These are phyloP conservation scores for Megastigmus dorsalis DNA, from an alignment of 2,888 invertebrate genomes.

Conservation along the genomic window DNA sequence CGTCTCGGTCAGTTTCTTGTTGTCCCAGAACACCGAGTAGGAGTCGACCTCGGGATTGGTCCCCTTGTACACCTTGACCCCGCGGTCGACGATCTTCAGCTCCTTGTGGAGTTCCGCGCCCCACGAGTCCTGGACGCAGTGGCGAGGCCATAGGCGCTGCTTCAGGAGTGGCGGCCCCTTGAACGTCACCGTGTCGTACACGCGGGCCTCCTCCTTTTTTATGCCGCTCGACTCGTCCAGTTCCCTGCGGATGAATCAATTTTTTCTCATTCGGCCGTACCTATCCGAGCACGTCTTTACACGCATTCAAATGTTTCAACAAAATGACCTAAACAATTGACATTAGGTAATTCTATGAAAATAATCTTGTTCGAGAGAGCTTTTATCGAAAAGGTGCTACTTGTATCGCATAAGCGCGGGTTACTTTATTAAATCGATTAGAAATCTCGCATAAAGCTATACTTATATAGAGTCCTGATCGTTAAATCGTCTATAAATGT, in stretches of 20 bases:
- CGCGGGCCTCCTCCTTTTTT: slow-evolving; percentile 81
- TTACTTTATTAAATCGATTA: too few species aligned
- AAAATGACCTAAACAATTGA: too few species aligned
- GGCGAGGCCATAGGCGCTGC: slow-evolving; percentile 95
- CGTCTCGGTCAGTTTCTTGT: slow-evolving; percentile 92
- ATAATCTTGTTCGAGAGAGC: too few species aligned
- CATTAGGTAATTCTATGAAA: too few species aligned
- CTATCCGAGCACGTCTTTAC: too few species aligned
- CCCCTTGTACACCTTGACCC: slow-evolving; percentile 91
- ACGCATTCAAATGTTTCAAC: too few species aligned
- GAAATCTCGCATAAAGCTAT: too few species aligned
- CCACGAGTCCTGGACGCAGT: slow-evolving; percentile 97
- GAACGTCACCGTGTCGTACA: slow-evolving; percentile 95
- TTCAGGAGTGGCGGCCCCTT: slow-evolving; percentile 89
- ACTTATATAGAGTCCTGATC: too few species aligned
- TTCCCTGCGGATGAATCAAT: slow-evolving; percentile 61
- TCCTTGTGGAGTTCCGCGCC: slow-evolving; percentile 95
- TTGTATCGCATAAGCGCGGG: too few species aligned
- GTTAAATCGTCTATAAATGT: too few species aligned
- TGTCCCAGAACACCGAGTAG: slow-evolving; percentile 99
- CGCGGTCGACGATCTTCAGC: slow-evolving; percentile 86
- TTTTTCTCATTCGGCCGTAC: too few species aligned
- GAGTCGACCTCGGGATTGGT: slow-evolving; percentile 96
- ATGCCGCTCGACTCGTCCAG: slow-evolving; percentile 67
- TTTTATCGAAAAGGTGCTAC: too few species aligned